Evolutionary conservation across 2,797 vertebrate genomes (phyloP), one percentile per base, ranked within the genome.

Genomic region (Cuniculus paca): DNA sequence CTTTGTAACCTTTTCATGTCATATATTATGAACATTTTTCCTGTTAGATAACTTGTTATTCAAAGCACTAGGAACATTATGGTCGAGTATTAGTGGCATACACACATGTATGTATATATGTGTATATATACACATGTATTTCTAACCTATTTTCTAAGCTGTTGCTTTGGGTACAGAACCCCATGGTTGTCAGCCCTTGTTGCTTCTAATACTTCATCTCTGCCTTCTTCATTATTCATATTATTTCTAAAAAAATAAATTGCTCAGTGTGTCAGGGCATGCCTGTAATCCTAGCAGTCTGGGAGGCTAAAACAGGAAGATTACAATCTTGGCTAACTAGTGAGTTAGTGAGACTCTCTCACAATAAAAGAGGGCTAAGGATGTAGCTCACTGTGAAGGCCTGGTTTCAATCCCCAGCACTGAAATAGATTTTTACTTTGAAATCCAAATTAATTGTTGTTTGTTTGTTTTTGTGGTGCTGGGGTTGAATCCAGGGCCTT

Each of bases 191-290:
- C 89, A 75, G 54, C 28, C 48, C 22, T 84, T n/a, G 6, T 19
- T 95, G 72, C 9, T n/a, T 94, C n/a, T 26, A 42, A 48, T 78
- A 19, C 54, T 56, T 91, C 26, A 45, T 88, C 24, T 89, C 61
- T 70, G 1, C 31, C 5, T 87, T 84, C n/a, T 56, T n/a, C 31
- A 34, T 39, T 74, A 28, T 91, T 84, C 74, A 34, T 84, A 77
- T 88, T 93, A 85, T 77, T 88, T 93, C 28, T 81, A 70, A 88
- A 68, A 36, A 50, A 83, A 48, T 75, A 48, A 72, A 48, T 75
- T 75, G 13, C 42, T 78, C 17, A 34, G 8, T 52, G 20, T 20
- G 16, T 34, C n/a, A 48, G 45, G 4, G 17, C 75, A 78, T 78
- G 16, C 74, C 45, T 77, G 14, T 77, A 34, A 50, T 78, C 48